Percentiles rank a stretch among this genome's conserved stretches.
Evolutionary conservation across 1,140 invertebrate genomes (phyloP).

Genomic region (Battus philenor): DNA sequence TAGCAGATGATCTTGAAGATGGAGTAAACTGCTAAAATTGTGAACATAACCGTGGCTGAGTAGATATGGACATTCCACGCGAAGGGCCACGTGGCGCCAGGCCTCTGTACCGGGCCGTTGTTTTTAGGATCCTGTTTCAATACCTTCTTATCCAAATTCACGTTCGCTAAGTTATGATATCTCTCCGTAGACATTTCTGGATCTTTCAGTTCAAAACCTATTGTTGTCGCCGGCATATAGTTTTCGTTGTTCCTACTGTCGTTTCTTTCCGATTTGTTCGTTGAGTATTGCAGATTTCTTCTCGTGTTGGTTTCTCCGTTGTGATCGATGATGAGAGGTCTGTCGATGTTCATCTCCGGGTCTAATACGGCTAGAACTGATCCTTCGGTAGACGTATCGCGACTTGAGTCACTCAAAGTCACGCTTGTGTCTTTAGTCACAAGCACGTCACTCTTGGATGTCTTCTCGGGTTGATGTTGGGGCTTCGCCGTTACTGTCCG

Average conservation of each 20-base stretch:
- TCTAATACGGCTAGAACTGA: slow-evolving; percentile 66
- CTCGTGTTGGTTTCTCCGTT: slow-evolving; percentile 72
- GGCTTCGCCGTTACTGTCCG: slow-evolving; percentile 81
- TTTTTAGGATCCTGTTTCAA: slow-evolving; percentile 59
- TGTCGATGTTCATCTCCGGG: slow-evolving; percentile 75
- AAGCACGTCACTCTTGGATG: slow-evolving; percentile 58
- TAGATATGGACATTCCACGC: slow-evolving; percentile 94
- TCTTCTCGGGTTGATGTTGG: slow-evolving; percentile 63
- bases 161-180: slow-evolving; percentile 71
- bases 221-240: slow-evolving; percentile 58
- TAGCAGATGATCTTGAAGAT: slow-evolving; percentile 89
- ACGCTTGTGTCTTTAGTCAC: slow-evolving; percentile 63
- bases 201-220: slow-evolving; percentile 65
- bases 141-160: slow-evolving; percentile 70
- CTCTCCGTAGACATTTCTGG: slow-evolving; percentile 72
- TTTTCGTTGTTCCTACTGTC: slow-evolving; percentile 50
- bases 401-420: slow-evolving; percentile 56
- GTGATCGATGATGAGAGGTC: slow-evolving; percentile 67
- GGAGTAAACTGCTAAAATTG: slow-evolving; percentile 86
- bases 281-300: slow-evolving; percentile 70
- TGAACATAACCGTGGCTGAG: slow-evolving; percentile 87
- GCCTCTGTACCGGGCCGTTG: slow-evolving; percentile 48
- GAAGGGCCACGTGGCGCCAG: slow-evolving; percentile 82
- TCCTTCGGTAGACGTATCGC: slow-evolving; percentile 69
- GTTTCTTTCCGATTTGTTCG: slow-evolving; percentile 56